Evolutionary conservation across 2,797 vertebrate genomes (phyloP).

Genomic region (Capromys pilorides): DNA sequence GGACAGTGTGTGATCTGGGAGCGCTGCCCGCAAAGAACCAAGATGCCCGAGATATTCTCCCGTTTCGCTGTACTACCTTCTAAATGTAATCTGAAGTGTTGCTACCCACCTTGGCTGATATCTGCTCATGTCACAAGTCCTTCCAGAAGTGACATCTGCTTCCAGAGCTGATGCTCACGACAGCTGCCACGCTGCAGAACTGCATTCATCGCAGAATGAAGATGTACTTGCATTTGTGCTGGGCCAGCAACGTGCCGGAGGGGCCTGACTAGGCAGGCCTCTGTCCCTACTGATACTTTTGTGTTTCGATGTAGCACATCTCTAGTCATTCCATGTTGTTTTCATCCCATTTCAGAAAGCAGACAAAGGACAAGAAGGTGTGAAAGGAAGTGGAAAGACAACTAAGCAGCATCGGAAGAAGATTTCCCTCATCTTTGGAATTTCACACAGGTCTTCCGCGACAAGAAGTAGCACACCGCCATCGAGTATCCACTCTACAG

Average conservation of each 20-base stretch:
- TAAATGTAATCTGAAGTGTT: slow-evolving; percentile 54
- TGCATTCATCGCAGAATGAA: not conserved
- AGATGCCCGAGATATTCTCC: not conserved
- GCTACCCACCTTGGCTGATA: not conserved
- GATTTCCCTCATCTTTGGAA: slow-evolving; percentile 13
- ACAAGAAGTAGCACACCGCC: not conserved
- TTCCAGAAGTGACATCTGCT: not conserved
- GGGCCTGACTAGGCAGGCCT: not conserved
- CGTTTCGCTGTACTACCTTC: slow-evolving; percentile 26
- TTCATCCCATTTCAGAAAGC: not conserved
- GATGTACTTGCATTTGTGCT: slow-evolving; percentile 22
- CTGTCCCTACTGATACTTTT: not conserved
- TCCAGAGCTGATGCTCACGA: not conserved
- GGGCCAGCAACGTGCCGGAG: not conserved
- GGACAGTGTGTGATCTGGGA: not conserved
- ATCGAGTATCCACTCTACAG: not conserved
- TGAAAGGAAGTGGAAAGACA: slow-evolving; percentile 7
- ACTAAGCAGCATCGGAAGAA: not conserved
- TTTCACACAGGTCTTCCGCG: not conserved
- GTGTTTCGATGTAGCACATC: not conserved
- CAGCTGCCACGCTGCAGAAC: not conserved
- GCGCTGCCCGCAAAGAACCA: not conserved
- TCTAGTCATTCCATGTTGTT: not conserved
- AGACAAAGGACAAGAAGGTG: not conserved
- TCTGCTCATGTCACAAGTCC: not conserved